Base-by-base conservation (phyloP, 2,797 vertebrate species). In the Anguilla anguilla region DNA sequence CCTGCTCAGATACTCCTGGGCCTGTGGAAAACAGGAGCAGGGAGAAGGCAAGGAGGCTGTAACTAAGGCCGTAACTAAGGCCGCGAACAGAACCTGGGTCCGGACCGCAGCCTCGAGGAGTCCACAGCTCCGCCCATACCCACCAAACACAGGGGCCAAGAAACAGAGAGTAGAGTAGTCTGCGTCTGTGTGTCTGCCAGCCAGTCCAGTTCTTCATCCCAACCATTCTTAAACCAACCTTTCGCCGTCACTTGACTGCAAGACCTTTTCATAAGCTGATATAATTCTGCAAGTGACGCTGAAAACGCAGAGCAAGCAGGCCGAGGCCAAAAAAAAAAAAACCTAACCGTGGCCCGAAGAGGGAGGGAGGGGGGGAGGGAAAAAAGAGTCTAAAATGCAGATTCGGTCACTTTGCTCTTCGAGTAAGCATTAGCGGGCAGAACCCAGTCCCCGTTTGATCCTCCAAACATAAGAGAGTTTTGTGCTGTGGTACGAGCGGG, bases 1-100 rank as follows among this genome's bases (percentile, higher is more conserved):
- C 89, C 15, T 6, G 7, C 31, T 85, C 91, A 89, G 89, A 93
- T 90, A 89, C 93, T 94, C 94, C 94, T 94, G 93, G 89, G 84
- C 89, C 93, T 89, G 90, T 89, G 22, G 86, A 91, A 87, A 93
- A 31, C 87, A 86, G 46, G 89, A 89, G 83, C 86, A 77, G 69
- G 89, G 86, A 87, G 87, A 87, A 72, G 91, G 88, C 87, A 86
- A 87, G 0, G 11, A 87, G 53, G 90, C 49, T 49, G 35, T 35
- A 35, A 35, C 35, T 35, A 35, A 1, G 35, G 35, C 91, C 92
- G 87, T 91, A 92, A 93, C 93, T 93, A 89, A 89, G 89, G 88
- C 67, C 81, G 39, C 90, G 43, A 9, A 67, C 46, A 90, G 88
- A 92, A 92, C 92, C 91, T 91, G 90, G 7, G 35, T 59, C 53